Percentiles rank a stretch among this genome's conserved stretches.
Evolutionary conservation across 2,797 vertebrate species (phyloP).

Genomic region (Chiloscyllium punctatum): DNA sequence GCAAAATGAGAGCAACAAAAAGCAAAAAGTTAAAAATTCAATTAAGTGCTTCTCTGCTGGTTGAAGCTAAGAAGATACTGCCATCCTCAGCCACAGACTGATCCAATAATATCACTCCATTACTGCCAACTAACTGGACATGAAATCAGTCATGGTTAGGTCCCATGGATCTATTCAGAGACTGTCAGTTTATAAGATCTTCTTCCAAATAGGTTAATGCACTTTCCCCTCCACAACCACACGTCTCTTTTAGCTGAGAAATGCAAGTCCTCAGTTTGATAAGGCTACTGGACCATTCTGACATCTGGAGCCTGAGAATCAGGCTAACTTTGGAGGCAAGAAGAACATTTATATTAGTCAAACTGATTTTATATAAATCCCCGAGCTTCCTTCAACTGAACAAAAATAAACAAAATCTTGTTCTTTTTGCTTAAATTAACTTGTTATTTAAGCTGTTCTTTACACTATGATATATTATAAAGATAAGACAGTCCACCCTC

Average conservation of each 20-base stretch:
- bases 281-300: not conserved
- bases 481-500: not conserved
- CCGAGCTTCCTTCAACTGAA: not conserved
- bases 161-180: not conserved
- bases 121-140: not conserved
- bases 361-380: not conserved
- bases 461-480: not conserved
- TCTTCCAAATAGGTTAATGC: not conserved
- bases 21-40: not conserved
- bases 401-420: constrained; percentile 9
- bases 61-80: not conserved
- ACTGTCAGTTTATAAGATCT: not conserved
- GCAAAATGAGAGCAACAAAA: not conserved
- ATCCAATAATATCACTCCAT: not conserved
- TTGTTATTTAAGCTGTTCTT: not conserved
- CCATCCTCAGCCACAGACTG: not conserved
- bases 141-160: not conserved
- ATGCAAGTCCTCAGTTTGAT: not conserved
- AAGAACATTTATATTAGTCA: not conserved
- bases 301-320: not conserved
- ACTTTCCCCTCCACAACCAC: not conserved
- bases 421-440: not conserved
- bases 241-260: not conserved
- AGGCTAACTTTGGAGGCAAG: not conserved
- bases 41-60: not conserved